Percentiles rank a stretch among this genome's conserved stretches.
Evolutionary conservation across 2,888 invertebrate species (phyloP).

Genomic region (Conops quadrifasciatus): DNA sequence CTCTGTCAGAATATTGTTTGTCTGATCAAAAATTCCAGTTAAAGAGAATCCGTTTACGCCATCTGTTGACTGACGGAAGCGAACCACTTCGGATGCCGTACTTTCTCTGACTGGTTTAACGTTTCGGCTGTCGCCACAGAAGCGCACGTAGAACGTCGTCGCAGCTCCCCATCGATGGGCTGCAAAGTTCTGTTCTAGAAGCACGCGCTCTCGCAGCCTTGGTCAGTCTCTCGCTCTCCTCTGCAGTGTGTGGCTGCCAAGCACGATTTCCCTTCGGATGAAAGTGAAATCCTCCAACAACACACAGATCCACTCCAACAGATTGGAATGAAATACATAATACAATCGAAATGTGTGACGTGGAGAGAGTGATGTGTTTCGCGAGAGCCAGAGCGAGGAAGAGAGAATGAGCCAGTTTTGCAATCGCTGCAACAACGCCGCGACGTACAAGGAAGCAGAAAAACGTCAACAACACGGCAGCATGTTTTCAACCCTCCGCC

Average conservation of each 20-base stretch:
- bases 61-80: constrained; percentile 36
- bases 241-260: background rate
- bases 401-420: background rate
- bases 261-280: constrained; percentile 25
- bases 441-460: constrained; percentile 25
- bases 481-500: constrained; percentile 20
- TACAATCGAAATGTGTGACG: background rate
- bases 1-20: background rate
- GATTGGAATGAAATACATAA: background rate
- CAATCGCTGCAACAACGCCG: background rate
- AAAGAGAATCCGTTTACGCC: constrained; percentile 17
- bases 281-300: constrained; percentile 46
- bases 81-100: constrained; percentile 63
- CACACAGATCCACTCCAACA: constrained; percentile 28
- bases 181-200: constrained; percentile 29
- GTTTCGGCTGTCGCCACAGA: constrained; percentile 36
- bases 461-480: constrained; percentile 32
- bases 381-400: constrained; percentile 7
- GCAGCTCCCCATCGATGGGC: background rate
- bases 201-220: constrained; percentile 10
- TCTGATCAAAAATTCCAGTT: background rate
- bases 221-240: background rate
- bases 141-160: constrained; percentile 12
- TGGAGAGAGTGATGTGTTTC: background rate
- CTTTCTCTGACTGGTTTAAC: constrained; percentile 64